Evolutionary conservation across 92 coral and sea anemone genomes (phyloP).

Genomic region (Porites cylindrica): DNA sequence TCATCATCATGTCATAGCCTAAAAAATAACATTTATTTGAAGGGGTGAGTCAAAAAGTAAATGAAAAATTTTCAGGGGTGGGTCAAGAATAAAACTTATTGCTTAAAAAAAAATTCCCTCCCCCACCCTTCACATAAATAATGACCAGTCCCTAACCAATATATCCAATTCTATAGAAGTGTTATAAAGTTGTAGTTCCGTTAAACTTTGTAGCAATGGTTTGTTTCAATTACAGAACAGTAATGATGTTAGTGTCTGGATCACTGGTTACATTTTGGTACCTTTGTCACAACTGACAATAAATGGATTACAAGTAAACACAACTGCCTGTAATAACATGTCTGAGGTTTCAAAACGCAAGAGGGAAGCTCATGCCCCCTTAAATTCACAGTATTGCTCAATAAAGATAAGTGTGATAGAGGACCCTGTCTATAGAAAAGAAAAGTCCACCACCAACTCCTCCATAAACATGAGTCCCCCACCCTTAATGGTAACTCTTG

Average conservation of each 20-base stretch:
- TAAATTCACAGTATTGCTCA: too few species aligned
- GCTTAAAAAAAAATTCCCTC: too few species aligned
- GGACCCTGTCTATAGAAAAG: conserved; percentile 1
- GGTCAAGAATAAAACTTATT: too few species aligned
- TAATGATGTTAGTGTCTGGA: not conserved
- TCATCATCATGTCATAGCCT: conserved; percentile 34
- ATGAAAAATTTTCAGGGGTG: too few species aligned
- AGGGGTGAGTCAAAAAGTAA: too few species aligned
- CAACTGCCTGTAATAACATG: conserved; percentile 45
- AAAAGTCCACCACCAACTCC: conserved; percentile 21
- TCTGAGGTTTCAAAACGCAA: not conserved
- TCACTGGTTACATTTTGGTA: not conserved
- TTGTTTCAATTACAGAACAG: not conserved
- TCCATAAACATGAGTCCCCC: conserved; percentile 5
- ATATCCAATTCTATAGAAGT: conserved; percentile 20
- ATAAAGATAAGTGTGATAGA: too few species aligned
- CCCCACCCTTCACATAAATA: too few species aligned
- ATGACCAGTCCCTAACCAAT: not conserved
- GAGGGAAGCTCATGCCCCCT: too few species aligned
- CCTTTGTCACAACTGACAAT: not conserved
- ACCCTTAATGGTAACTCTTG: not conserved
- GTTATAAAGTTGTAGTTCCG: not conserved
- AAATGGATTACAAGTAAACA: conserved; percentile 41
- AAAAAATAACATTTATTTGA: too few species aligned
- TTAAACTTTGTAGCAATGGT: not conserved